Base-by-base conservation (phyloP, 2,113 vertebrate genomes). In the Cyanistes caeruleus region DNA sequence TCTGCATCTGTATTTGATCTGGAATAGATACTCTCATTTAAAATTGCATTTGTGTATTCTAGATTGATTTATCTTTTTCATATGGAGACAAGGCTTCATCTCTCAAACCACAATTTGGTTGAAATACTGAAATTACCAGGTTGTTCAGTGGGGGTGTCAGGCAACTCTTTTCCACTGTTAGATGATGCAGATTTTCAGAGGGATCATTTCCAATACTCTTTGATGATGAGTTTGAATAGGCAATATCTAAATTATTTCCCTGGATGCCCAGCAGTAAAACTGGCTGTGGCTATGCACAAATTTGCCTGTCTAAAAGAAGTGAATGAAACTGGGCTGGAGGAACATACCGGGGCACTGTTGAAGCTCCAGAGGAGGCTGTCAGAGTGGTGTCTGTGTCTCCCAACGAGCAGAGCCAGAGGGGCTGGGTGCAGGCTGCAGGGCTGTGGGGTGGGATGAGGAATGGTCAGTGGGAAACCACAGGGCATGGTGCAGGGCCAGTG, bases 401-500 rank as follows among this genome's bases (percentile, higher is more conserved):
- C 7, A 13, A 68, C 84, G 90, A 84, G 37, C 60, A 41, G 74
- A 81, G 68, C 85, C 56, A 31, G 79, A 81, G 55, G 92, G 80
- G 16, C 55, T 1, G 4, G 48, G 63, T 3, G 0, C 55, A 28
- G 88, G 83, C 77, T 31, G 86, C 1, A 0, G 19, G 27, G 25
- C 51, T 79, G 77, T 2, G 1, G 7, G 79, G 53, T 0, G 2
- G 90, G 68, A 53, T 78, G 69, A 73, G 46, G 69, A 82, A 46
- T 76, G 91, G 37, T 94, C 94, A 96, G 77, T 39, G 87, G 91
- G 84, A 96, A 95, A 93, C 91, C 91, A 62, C 74, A 46, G 87
- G 91, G 82, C 0, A 51, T 85, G 90, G 89, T 48, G 70, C 0
- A 2, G 87, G 67, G 87, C 76, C 2, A 3, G 74, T 2, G 1